Base-by-base conservation (phyloP, 2,113 vertebrate species). In the Gavialis gangeticus region DNA sequence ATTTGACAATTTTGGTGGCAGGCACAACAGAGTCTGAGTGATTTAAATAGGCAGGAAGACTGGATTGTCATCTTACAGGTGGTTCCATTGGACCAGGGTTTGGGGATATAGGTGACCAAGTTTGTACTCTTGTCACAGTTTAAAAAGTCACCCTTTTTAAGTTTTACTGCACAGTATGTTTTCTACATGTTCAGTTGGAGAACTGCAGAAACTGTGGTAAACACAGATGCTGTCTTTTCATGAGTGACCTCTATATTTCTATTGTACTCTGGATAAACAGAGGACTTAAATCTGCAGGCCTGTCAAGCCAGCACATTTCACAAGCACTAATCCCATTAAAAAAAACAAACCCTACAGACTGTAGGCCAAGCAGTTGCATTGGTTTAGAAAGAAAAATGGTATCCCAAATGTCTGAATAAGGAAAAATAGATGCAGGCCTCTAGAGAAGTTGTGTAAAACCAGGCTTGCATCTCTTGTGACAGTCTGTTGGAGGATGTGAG, bases 291-390 rank as follows among this genome's bases (percentile, higher is more conserved):
- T 80, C 17, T 5, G 55, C 79, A 0, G 3, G 89, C 87, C 81
- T 3, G 0, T 93, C 1, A 30, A 88, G 90, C 90, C 84, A 86
- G 94, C 92, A 90, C 92, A 30, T 96, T 94, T 94, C 78, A 63
- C n/a, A 17, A 85, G 22, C 0, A 1, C 82, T 96, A 95, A 94
- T 96, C 94, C 75, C 92, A 88, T 94, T 91, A 77, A 77, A 94
- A 97, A 96, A 84, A 83, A 76, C 86, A 82, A 91, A 94, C 89
- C 60, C 12, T 95, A 80, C 91, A 75, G 8, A 0, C 12, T 12
- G 56, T 34, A 69, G 95, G 76, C 92, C 89, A 94, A 88, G 92
- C 90, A 96, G 94, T 46, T 30, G 76, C 19, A 17, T 73, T 10
- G 30, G 67, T 62, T 73, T 76, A 19, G 57, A 27, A 66, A 77